Base-by-base conservation (phyloP, 2,113 vertebrate species). In the Nematolebias whitei region DNA sequence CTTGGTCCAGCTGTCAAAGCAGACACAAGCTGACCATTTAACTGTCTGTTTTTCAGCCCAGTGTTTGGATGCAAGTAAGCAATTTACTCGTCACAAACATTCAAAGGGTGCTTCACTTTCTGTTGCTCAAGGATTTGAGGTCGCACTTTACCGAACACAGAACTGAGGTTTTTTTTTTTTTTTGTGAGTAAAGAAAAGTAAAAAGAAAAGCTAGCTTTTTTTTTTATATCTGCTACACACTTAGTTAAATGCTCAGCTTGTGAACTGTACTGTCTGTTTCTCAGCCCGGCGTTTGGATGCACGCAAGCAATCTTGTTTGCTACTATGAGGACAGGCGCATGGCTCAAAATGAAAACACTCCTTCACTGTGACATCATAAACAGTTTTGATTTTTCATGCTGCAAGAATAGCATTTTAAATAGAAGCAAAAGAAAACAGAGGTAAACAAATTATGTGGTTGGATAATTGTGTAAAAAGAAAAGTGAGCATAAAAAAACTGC, bases 11-110 rank as follows among this genome's bases (percentile, higher is more conserved):
- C 69, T 80, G 81, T 83, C 73, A 76, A 73, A 79, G 81, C 50
- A 78, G 83, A 87, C 86, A 87, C 82, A 88, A 87, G 65, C 79
- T 79, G 82, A 87, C 71, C 63, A 29, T 81, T 78, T 88, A 80
- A 85, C 83, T 22, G 78, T 65, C 73, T 80, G 82, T 45, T 80
- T 82, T 67, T 68, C 45, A 74, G 60, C 67, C 59, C 40, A 63
- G 57, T 44, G 56, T 19, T 51, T 14, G 16, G 20, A 10, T 40
- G 22, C 56, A 48, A 38, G 26, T 26, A 65, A 16, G 19, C 55
- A 49, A 16, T 23, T 41, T 14, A 68, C 57, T 23, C 39, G 47
- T 48, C 47, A 43, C 1, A 57, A 49, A 71, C 9, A 35, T 10
- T 35, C 9, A 35, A 26, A 63, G 48, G 41, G 10, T 14, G 52